phyloP scores from a whole-genome alignment of 2,888 invertebrate species.

The Drosophila prostipennis region DNA sequence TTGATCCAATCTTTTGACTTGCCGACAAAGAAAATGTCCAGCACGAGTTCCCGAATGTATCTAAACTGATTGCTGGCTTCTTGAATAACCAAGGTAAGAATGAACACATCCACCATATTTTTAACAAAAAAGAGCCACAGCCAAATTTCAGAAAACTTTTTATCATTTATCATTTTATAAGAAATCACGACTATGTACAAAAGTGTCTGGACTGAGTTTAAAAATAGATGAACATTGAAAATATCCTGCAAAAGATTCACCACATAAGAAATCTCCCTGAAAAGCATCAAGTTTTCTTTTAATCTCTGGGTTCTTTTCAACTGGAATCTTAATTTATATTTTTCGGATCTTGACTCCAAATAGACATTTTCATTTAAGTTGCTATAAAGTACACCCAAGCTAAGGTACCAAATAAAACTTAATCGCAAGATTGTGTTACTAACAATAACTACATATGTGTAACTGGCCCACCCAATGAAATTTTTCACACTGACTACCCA shows the following conservation, averaged over 20 bases:
- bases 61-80: constrained; percentile 2
- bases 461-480: background rate
- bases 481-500: background rate
- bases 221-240: background rate
- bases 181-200: background rate
- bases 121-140: background rate
- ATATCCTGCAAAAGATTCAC: background rate
- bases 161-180: background rate
- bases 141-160: background rate
- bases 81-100: constrained; percentile 8
- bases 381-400: background rate
- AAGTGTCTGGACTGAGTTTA: background rate
- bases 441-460: background rate
- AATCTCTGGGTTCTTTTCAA: background rate
- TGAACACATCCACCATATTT: background rate
- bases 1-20: background rate
- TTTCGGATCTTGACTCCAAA: background rate
- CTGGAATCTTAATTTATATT: too few relatives aligned
- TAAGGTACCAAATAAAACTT: constrained; percentile 10
- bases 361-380: background rate
- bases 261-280: background rate
- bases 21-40: background rate
- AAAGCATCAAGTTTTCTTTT: background rate
- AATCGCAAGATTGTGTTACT: background rate
- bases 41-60: background rate